Evolutionary conservation across 2,888 invertebrate species (phyloP).

Genomic region (Metopia argyrocephala): DNA sequence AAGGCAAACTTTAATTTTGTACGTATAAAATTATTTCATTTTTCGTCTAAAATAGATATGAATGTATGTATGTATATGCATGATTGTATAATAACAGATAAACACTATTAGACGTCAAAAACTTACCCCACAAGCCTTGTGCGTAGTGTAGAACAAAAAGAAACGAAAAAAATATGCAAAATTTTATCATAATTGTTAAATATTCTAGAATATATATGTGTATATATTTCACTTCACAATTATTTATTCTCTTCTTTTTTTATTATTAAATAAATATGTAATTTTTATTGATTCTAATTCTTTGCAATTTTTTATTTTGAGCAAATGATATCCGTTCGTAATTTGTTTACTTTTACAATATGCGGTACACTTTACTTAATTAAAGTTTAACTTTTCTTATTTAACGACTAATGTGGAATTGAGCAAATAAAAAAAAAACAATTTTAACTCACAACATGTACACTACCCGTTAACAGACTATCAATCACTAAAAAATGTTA

Average conservation of each 20-base stretch:
- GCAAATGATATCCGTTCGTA: conserved; percentile 32
- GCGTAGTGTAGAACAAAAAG: conserved; percentile 57
- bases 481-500: conserved; percentile 49
- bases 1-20: not conserved
- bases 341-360: conserved; percentile 32
- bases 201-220: not conserved
- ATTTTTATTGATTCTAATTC: conserved; percentile 2
- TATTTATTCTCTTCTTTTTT: not conserved
- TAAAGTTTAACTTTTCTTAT: conserved; percentile 42
- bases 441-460: no score
- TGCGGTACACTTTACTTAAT: conserved; percentile 37
- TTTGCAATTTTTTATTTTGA: conserved; percentile 15
- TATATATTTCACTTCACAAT: not conserved
- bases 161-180: conserved; percentile 55
- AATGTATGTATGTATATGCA: not conserved
- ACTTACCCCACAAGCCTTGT: conserved; percentile 67
- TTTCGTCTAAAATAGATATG: no score
- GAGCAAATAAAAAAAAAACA: conserved; percentile 5
- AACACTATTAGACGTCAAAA: not conserved
- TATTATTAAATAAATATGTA: not conserved
- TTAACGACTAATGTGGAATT: conserved; percentile 27
- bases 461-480: conserved; percentile 44
- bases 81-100: conserved; percentile 51
- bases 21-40: not conserved
- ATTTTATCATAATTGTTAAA: conserved; percentile 42